Evolutionary conservation across 2,797 vertebrate species (phyloP).

Genomic region (Macrochelys suwanniensis): DNA sequence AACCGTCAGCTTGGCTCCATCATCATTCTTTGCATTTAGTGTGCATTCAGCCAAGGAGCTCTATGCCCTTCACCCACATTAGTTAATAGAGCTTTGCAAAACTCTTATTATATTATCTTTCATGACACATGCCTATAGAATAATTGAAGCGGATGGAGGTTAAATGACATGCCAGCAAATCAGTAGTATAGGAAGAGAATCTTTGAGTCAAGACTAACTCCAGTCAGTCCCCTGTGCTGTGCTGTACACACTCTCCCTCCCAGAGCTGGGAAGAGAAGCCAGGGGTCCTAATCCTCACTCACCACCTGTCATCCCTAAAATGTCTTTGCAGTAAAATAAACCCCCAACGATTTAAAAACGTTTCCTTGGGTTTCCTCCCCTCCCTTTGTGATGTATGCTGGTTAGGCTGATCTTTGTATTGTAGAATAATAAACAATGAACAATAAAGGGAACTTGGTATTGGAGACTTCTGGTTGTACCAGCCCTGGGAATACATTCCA

Average conservation of each 20-base stretch:
- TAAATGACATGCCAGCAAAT: neutral
- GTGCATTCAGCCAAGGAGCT: neutral
- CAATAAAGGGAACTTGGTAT: neutral
- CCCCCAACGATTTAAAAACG: neutral
- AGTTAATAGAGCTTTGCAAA: neutral
- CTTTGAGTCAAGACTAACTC: neutral
- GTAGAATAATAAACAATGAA: neutral
- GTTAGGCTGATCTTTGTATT: neutral
- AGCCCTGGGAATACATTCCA: neutral
- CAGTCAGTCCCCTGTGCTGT: neutral
- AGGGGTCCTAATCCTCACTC: neutral
- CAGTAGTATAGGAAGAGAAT: neutral
- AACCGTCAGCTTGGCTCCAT: constrained; percentile 29
- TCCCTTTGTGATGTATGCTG: neutral
- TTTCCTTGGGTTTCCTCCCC: neutral
- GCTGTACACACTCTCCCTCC: neutral
- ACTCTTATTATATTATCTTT: neutral
- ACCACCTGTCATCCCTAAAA: neutral
- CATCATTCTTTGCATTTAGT: rapidly evolving
- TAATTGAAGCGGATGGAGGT: rapidly evolving
- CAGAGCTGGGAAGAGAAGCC: neutral
- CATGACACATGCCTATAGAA: neutral
- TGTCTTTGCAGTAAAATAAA: neutral
- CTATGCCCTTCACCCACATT: rapidly evolving
- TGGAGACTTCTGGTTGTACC: neutral